Conservation (phyloP, 2,888 invertebrate species). For the Callyntrura guangdongensis region DNA sequence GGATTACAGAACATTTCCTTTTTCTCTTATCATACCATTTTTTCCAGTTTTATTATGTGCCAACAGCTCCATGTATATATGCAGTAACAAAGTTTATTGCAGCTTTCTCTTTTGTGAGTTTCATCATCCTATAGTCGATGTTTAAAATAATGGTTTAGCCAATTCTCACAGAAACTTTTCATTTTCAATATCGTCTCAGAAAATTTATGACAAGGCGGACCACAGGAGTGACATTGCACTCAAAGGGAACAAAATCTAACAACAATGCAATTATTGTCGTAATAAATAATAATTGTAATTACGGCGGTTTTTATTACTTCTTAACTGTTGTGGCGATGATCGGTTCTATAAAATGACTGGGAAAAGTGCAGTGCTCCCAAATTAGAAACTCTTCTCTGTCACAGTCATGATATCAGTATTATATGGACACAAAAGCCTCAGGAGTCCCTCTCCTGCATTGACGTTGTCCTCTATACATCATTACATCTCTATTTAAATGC, state of each 20-base stretch:
- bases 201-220: no score
- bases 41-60: no score
- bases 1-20: no score
- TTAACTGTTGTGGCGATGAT: slow-evolving; percentile 40
- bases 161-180: no score
- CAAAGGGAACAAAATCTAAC: neutral
- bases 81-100: neutral
- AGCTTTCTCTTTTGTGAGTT: slow-evolving; percentile 30
- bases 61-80: neutral
- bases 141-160: no score
- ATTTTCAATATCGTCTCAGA: no score
- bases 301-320: slow-evolving; percentile 30
- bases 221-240: no score
- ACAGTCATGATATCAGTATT: slow-evolving; percentile 24
- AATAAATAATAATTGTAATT: slow-evolving; percentile 39
- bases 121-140: neutral
- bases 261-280: slow-evolving; percentile 25
- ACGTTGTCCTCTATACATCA: neutral
- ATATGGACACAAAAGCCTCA: slow-evolving; percentile 32
- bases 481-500: slow-evolving; percentile 5
- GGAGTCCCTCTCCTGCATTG: slow-evolving; percentile 7
- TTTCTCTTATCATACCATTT: no score
- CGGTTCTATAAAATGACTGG: slow-evolving; percentile 48
- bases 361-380: slow-evolving; percentile 67
- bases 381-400: slow-evolving; percentile 59